phyloP scores from a whole-genome alignment of 2,797 vertebrate species.

The Paguma larvata region DNA sequence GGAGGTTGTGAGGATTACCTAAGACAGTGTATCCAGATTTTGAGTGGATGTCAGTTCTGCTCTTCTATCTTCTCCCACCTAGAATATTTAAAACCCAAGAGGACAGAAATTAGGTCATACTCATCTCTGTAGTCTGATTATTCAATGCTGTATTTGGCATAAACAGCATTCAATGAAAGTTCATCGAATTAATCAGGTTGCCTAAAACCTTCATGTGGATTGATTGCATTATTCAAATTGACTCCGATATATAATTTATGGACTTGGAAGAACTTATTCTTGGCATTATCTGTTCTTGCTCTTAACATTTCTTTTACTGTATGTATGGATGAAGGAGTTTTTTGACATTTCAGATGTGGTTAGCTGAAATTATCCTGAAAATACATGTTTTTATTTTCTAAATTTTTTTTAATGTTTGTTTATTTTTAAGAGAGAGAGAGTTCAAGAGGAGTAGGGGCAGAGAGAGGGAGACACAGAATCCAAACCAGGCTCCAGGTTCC shows the following conservation, averaged over 20 bases:
- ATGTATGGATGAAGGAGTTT: neutral
- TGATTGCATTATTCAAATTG: conserved; percentile 45
- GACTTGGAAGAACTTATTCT: conserved; percentile 38
- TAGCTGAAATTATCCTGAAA: conserved; percentile 41
- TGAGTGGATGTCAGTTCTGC: neutral
- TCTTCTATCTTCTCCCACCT: neutral
- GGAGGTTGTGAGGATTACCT: neutral
- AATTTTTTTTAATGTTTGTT: too few species aligned
- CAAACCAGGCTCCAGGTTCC: too few species aligned
- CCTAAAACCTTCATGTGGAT: conserved; percentile 3
- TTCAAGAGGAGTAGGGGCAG: too few species aligned
- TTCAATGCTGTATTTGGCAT: neutral
- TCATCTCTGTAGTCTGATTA: neutral
- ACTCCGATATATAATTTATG: conserved; percentile 25
- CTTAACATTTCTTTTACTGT: neutral
- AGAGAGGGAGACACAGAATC: too few species aligned
- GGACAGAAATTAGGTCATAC: neutral
- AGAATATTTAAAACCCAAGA: neutral
- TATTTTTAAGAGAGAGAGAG: too few species aligned
- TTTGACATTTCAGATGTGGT: conserved; percentile 40
- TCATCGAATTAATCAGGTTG: conserved; percentile 28
- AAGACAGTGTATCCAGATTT: neutral
- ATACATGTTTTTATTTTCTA: neutral
- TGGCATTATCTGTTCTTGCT: neutral
- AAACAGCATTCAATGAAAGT: neutral